A percentile compares a stretch with the other conserved stretches of the same genome.
Evolutionary conservation across 92 coral and sea anemone species (phyloP).

Genomic region (Scolanthus callimorphus): DNA sequence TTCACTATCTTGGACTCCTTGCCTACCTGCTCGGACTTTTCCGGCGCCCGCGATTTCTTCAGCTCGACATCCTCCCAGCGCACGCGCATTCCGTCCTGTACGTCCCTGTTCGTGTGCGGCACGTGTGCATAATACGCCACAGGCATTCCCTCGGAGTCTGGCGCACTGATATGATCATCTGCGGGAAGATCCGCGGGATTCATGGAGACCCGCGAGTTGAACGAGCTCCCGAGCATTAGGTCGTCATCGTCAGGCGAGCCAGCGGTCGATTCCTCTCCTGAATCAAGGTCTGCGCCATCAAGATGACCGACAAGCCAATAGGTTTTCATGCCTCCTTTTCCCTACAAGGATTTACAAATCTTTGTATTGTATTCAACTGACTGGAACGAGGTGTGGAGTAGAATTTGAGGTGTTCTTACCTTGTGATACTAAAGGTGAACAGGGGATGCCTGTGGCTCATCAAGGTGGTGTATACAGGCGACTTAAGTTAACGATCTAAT

Average conservation of each 20-base stretch:
- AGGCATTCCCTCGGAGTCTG: conserved; percentile 46
- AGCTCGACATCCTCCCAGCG: conserved; percentile 29
- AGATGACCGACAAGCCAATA: conserved; percentile 68
- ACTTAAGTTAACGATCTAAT: no score
- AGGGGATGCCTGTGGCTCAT: no score
- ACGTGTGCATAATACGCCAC: conserved; percentile 78
- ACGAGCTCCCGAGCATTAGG: conserved; percentile 12
- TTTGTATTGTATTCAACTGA: no score
- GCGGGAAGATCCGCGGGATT: conserved; percentile 30
- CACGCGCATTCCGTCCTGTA: conserved; percentile 10
- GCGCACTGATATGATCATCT: conserved; percentile 44
- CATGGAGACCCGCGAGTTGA: conserved; percentile 18
- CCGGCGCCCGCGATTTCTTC: not conserved
- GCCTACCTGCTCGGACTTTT: not conserved
- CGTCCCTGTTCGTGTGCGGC: conserved; percentile 45
- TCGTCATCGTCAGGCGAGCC: no score
- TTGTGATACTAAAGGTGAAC: no score
- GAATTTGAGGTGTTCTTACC: no score
- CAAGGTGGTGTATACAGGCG: no score
- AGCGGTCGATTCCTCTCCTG: not conserved
- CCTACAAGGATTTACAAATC: no score
- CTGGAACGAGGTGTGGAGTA: no score
- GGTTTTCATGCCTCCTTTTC: conserved; percentile 89
- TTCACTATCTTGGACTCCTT: not conserved
- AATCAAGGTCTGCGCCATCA: conserved; percentile 11